Evolutionary conservation across 1,140 invertebrate genomes (phyloP).

Genomic region (Rhyacophila brunnea): DNA sequence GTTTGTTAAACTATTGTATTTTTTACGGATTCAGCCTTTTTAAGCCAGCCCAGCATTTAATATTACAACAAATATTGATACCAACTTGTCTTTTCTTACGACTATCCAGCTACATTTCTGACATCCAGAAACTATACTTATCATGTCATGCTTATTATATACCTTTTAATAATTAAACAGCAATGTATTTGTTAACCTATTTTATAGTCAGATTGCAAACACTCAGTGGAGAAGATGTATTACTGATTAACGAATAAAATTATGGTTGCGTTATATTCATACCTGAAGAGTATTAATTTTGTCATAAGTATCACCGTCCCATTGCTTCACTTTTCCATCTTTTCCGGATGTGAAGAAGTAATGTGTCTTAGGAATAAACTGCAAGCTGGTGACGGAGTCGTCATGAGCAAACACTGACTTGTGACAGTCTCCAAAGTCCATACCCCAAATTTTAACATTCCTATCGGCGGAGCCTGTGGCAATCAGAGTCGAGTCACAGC

Average conservation of each 20-base stretch:
- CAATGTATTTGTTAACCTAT: too few species aligned
- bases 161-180: neutral
- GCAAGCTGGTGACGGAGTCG: slow-evolving; percentile 85
- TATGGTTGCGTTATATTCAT: slow-evolving; percentile 40
- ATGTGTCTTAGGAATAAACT: slow-evolving; percentile 89
- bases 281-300: slow-evolving; percentile 89
- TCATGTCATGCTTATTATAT: too few species aligned
- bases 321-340: slow-evolving; percentile 93
- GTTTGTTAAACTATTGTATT: too few species aligned
- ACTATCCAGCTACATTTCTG: too few species aligned
- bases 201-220: too few species aligned
- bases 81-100: too few species aligned
- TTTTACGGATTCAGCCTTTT: too few species aligned
- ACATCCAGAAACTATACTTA: too few species aligned
- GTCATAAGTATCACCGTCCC: slow-evolving; percentile 94
- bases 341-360: slow-evolving; percentile 91
- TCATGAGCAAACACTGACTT: slow-evolving; percentile 89
- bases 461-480: slow-evolving; percentile 93
- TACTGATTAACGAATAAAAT: too few species aligned
- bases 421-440: slow-evolving; percentile 98
- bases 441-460: slow-evolving; percentile 96
- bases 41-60: too few species aligned
- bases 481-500: slow-evolving; percentile 84
- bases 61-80: too few species aligned
- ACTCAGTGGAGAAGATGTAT: too few species aligned